These are phyloP conservation scores for Hippocampus guttulatus DNA, from an alignment of 2,113 vertebrate species.

Conservation along the genomic window DNA sequence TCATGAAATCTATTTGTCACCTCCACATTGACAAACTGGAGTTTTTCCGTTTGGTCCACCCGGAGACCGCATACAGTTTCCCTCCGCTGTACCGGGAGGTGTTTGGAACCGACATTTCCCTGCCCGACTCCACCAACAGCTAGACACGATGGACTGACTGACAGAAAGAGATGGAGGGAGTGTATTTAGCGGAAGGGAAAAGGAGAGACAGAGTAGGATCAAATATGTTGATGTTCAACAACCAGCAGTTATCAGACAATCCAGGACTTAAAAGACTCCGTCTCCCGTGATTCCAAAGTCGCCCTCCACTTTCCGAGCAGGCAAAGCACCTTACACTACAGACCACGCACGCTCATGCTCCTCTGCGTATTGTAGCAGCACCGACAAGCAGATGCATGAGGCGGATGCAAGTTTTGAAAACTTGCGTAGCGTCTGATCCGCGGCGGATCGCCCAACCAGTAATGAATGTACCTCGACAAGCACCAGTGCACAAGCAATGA, in stretches of 20 bases:
- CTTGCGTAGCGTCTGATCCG: constrained; percentile 47
- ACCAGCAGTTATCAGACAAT: constrained; percentile 71
- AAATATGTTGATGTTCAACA: constrained; percentile 54
- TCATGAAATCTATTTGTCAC: constrained; percentile 88
- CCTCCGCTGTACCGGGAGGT: constrained; percentile 88
- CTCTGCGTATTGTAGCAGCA: constrained; percentile 65
- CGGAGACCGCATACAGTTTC: constrained; percentile 83
- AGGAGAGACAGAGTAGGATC: constrained; percentile 52
- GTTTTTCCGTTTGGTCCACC: constrained; percentile 86
- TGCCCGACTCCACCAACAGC: constrained; percentile 73
- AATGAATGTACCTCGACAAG: constrained; percentile 72
- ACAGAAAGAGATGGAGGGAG: constrained; percentile 43
- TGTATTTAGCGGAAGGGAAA: constrained; percentile 42
- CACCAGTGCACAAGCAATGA: constrained; percentile 63
- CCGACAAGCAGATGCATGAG: constrained; percentile 39
- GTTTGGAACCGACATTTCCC: constrained; percentile 81
- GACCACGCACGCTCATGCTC: constrained; percentile 56
- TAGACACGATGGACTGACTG: constrained; percentile 55
- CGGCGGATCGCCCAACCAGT: constrained; percentile 46
- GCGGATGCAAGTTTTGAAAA: constrained; percentile 39
- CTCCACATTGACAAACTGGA: constrained; percentile 88
- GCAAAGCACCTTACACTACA: constrained; percentile 70
- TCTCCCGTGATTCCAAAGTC: constrained; percentile 61
- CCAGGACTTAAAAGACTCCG: constrained; percentile 53
- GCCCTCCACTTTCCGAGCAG: constrained; percentile 61